Evolutionary conservation across 2,797 vertebrate species (phyloP), one percentile per base, ranked within the genome.

Genomic region (Galagoides demidoff): DNA sequence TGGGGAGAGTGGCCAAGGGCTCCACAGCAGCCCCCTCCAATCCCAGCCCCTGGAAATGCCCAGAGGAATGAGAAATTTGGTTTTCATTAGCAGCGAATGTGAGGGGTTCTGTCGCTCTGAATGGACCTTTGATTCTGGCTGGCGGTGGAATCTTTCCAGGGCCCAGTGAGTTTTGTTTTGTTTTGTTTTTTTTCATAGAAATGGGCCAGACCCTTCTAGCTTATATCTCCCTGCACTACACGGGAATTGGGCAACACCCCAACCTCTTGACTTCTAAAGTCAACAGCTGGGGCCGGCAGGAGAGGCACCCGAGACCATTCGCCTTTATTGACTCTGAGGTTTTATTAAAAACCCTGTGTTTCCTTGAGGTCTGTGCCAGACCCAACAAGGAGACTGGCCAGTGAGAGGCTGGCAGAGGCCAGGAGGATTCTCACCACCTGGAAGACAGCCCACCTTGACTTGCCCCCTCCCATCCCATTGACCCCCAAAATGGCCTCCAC

Each of bases 51-150:
- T 97, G 98, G 97, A 98, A 98, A 98, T 85, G 96, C 97, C 97
- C 4, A 59, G 97, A 92, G 96, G 82, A 95, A 89, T 5, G 31
- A 91, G 97, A 95, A 96, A 70, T 96, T 98, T 98, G 98, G 97
- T 97, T 98, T 98, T 98, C 98, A 98, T 98, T 98, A 98, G 97
- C 85, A 4, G 94, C 76, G 14, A 97, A 96, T 97, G 97, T 96
- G 97, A 98, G 97, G 82, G 82, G 92, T 97, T 98, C 98, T 98
- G 97, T 96, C 57, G 82, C 96, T 98, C 97, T 98, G 98, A 98
- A 98, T 98, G 98, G 97, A 97, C 96, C 98, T 98, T 98, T 98
- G 98, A 98, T 98, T 98, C 98, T 92, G 94, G 96, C 96, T 96
- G 97, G 92, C 68, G 84, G 85, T 97, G 98, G 98, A 98, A 97